These are phyloP conservation scores for Andrena minutula DNA, from an alignment of 2,888 invertebrate species.

Conservation along the genomic window DNA sequence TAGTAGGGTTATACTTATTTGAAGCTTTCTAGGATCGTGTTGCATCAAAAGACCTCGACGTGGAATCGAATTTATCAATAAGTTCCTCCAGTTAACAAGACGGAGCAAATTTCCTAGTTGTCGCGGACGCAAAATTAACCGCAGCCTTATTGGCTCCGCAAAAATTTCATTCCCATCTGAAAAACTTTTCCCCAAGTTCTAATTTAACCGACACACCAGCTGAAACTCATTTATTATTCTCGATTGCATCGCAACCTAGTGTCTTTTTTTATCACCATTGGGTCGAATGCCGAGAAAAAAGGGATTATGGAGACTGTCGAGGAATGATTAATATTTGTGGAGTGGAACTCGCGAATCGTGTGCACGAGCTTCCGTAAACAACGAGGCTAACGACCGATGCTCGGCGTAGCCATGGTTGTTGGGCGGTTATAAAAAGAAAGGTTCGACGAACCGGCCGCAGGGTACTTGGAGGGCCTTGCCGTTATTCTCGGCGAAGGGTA, in stretches of 20 bases:
- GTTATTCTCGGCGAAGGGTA: conserved; percentile 29
- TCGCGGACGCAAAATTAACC: neutral
- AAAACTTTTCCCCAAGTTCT: neutral
- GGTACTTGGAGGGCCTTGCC: conserved; percentile 33
- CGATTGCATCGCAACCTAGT: neutral
- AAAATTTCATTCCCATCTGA: neutral
- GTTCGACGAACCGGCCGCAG: conserved; percentile 52
- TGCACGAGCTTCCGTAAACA: conserved; percentile 70
- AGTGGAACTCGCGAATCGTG: conserved; percentile 41
- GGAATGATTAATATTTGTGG: neutral
- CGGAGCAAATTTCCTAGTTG: neutral
- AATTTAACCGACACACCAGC: neutral
- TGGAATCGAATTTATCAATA: no score
- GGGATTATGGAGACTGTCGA: neutral
- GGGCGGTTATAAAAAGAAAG: conserved; percentile 35
- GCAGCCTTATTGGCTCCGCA: neutral
- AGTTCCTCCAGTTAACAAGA: no score
- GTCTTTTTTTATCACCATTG: neutral
- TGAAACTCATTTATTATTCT: neutral
- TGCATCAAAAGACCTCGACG: no score
- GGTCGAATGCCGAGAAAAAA: neutral
- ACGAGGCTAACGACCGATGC: conserved; percentile 60
- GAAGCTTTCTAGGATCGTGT: neutral
- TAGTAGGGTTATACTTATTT: no score
- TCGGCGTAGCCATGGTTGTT: conserved; percentile 45